Percentiles rank a stretch among this genome's conserved stretches.
phyloP scores from a whole-genome alignment of 2,797 vertebrate genomes.

The Ctenopoma multispine region DNA sequence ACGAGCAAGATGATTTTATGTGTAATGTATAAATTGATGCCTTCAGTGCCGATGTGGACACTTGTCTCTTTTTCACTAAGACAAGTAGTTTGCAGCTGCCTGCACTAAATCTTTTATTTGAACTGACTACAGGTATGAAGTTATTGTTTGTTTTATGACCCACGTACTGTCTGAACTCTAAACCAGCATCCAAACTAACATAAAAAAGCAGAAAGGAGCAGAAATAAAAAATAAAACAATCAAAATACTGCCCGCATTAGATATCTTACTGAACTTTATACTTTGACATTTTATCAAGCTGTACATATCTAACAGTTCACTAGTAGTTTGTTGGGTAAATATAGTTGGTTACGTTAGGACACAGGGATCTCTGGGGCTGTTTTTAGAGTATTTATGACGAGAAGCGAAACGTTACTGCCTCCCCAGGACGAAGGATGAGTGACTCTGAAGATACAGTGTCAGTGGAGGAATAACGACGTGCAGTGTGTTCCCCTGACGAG shows the following conservation, averaged over 20 bases:
- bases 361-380: constrained; percentile 12
- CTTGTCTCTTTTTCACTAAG: not conserved
- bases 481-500: constrained; percentile 12
- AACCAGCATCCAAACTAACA: too few relatives aligned
- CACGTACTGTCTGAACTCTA: too few relatives aligned
- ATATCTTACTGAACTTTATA: too few relatives aligned
- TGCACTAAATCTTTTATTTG: too few relatives aligned
- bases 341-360: not conserved
- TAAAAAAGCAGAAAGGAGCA: too few relatives aligned
- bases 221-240: too few relatives aligned
- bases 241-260: not conserved
- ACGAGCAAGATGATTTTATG: too few relatives aligned
- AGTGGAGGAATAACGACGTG: constrained; percentile 29
- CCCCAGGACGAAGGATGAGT: constrained; percentile 5
- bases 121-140: too few relatives aligned
- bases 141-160: too few relatives aligned
- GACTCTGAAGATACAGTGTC: constrained; percentile 30
- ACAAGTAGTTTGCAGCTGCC: not conserved
- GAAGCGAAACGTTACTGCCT: constrained; percentile 24
- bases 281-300: too few relatives aligned
- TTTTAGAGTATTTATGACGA: constrained; percentile 48
- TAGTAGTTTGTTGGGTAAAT: not conserved
- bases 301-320: not conserved
- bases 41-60: too few relatives aligned
- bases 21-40: too few relatives aligned